Conservation (phyloP, 2,797 vertebrate genomes). For the Trachops cirrhosus region DNA sequence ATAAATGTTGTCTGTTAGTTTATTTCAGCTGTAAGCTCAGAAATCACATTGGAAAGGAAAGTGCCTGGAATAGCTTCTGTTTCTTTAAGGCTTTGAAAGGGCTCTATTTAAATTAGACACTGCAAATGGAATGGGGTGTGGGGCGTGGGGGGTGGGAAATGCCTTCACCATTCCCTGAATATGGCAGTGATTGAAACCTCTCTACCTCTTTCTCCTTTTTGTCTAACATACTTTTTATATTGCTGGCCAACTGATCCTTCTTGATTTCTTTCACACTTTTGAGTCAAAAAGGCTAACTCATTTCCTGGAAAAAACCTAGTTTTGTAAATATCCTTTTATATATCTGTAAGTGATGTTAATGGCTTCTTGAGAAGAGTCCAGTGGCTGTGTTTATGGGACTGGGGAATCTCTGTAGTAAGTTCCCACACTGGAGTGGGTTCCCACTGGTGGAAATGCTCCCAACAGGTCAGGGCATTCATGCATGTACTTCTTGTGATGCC, state of each 20-base stretch:
- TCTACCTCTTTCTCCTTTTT: background rate
- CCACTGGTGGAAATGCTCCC: background rate
- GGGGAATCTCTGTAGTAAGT: background rate
- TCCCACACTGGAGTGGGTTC: background rate
- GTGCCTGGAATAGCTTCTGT: background rate
- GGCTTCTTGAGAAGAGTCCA: background rate
- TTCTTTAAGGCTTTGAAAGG: constrained; percentile 1
- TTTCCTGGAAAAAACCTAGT: constrained; percentile 36
- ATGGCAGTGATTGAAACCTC: background rate
- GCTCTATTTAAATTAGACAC: background rate
- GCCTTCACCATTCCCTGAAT: background rate
- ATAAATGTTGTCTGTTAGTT: background rate
- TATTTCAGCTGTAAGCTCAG: background rate
- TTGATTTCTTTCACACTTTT: constrained; percentile 45
- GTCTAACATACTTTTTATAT: background rate
- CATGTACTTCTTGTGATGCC: background rate
- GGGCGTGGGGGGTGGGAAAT: background rate
- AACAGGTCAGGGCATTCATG: background rate
- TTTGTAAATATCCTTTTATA: constrained; percentile 54
- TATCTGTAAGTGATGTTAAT: constrained; percentile 33
- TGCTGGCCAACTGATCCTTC: constrained; percentile 1
- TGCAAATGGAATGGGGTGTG: background rate
- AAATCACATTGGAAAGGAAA: background rate
- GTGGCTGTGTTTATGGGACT: background rate
- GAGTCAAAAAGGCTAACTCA: constrained; percentile 48